Base-by-base conservation (phyloP, 2,888 invertebrate species). In the Agrochola macilenta region DNA sequence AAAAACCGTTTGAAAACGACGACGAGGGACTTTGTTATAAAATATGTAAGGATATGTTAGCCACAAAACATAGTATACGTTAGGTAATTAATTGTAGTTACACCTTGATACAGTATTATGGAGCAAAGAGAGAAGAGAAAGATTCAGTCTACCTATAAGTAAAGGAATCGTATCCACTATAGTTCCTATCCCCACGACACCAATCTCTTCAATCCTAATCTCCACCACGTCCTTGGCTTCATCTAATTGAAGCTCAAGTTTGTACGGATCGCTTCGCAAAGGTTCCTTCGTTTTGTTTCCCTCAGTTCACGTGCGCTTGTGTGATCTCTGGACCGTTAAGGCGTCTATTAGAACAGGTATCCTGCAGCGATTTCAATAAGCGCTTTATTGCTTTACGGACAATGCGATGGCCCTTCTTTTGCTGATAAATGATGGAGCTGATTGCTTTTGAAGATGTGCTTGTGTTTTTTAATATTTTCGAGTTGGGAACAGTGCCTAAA, bases 361-460 rank as follows among this genome's bases (percentile, higher is more conserved):
- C 82, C 71, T 75, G 78, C 74, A 87, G 83, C 86, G 84, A 89
- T 88, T 90, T 90, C 91, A 91, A 89, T 91, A 90, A 91, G 85
- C 81, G 85, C 85, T 86, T 88, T 89, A 90, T 89, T 88, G 89
- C 87, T 81, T 80, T 30, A 57, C 68, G 71, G 80, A 87, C 81
- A 87, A 84, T 83, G 72, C 76, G 60, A 75, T 81, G 54, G 84
- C 58, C 72, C 66, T 86, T 78, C 70, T 79, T 78, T 82, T 66
- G 65, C 58, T 79, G 81, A 85, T 78, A 77, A 79, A 73, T 64
- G 71, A 76, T 80, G 60, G 66, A 57, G 58, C 69, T 52, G 74
- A 79, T 86, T 73, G 75, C 63, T 75, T 83, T 69, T 26, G 69
- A 65, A 57, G 63, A 84, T 69, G 84, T 84, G 87, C 65, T 68